phyloP scores from a whole-genome alignment of 2,113 vertebrate genomes.

The Scomber japonicus region DNA sequence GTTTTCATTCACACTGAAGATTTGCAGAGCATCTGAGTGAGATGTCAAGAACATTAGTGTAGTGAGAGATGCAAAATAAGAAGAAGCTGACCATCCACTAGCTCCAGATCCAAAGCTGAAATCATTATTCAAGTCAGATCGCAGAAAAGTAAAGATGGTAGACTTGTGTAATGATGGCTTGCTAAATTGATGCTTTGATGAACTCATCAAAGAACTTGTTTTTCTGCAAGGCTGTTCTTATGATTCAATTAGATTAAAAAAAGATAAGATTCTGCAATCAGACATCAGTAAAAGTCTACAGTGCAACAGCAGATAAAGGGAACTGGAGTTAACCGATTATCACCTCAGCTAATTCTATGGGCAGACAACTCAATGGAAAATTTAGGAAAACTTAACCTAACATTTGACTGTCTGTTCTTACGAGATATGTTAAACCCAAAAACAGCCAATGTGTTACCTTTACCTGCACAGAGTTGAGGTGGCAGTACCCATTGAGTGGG shows the following conservation, averaged over 20 bases:
- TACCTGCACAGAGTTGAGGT: constrained; percentile 99
- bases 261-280: constrained; percentile 44
- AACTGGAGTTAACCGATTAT: constrained; percentile 45
- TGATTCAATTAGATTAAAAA: constrained; percentile 61
- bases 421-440: not conserved
- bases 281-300: constrained; percentile 31
- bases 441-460: not conserved
- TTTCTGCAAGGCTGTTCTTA: constrained; percentile 63
- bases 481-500: constrained; percentile 97
- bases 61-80: constrained; percentile 4
- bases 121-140: constrained; percentile 66
- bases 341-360: constrained; percentile 8
- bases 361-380: not conserved
- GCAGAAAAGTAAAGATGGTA: constrained; percentile 55
- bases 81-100: constrained; percentile 13
- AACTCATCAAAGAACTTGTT: constrained; percentile 67
- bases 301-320: constrained; percentile 30
- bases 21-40: not conserved
- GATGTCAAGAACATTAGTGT: not conserved
- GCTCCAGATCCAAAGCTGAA: constrained; percentile 30
- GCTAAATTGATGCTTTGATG: constrained; percentile 70
- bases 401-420: not conserved
- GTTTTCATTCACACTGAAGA: not conserved
- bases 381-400: not conserved
- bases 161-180: constrained; percentile 60